Percentiles rank a stretch among this genome's conserved stretches.
Evolutionary conservation across 1,140 invertebrate species (phyloP).

Genomic region (Pogonomyrmex barbatus): DNA sequence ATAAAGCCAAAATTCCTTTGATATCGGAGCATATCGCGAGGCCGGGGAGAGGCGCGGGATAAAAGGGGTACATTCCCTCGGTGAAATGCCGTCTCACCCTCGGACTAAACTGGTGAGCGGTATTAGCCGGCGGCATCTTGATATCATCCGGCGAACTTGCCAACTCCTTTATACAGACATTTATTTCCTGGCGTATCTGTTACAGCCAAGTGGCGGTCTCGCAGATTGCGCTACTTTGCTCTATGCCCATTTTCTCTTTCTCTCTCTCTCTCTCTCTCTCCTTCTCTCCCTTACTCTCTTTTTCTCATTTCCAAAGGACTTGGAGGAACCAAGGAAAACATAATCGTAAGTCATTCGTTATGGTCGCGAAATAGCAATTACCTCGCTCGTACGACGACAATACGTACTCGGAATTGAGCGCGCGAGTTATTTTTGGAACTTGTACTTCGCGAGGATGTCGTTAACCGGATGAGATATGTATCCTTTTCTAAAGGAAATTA

Average conservation of each 20-base stretch:
- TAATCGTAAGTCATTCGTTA: constrained; percentile 80
- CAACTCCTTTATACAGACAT: constrained; percentile 83
- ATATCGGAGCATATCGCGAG: constrained; percentile 63
- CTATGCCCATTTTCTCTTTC: constrained; percentile 29
- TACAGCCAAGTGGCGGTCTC: constrained; percentile 79
- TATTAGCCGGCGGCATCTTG: constrained; percentile 81
- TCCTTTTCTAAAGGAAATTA: background rate
- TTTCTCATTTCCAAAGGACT: constrained; percentile 52
- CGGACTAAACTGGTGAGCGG: constrained; percentile 67
- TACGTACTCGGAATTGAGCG: background rate
- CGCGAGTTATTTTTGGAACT: constrained; percentile 7
- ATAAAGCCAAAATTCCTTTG: constrained; percentile 77
- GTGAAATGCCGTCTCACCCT: constrained; percentile 65
- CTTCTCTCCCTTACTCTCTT: background rate
- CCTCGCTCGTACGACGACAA: constrained; percentile 40
- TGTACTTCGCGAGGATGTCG: background rate
- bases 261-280: no score
- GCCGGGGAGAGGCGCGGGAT: constrained; percentile 63
- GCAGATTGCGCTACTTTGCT: constrained; percentile 81
- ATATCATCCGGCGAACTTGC: constrained; percentile 81
- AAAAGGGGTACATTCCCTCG: constrained; percentile 67
- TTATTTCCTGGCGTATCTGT: constrained; percentile 81
- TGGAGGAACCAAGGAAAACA: constrained; percentile 70
- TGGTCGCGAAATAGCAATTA: constrained; percentile 74
- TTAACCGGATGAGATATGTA: background rate